Conservation (phyloP, 2,797 vertebrate species). For the Poliocrania exsul region DNA sequence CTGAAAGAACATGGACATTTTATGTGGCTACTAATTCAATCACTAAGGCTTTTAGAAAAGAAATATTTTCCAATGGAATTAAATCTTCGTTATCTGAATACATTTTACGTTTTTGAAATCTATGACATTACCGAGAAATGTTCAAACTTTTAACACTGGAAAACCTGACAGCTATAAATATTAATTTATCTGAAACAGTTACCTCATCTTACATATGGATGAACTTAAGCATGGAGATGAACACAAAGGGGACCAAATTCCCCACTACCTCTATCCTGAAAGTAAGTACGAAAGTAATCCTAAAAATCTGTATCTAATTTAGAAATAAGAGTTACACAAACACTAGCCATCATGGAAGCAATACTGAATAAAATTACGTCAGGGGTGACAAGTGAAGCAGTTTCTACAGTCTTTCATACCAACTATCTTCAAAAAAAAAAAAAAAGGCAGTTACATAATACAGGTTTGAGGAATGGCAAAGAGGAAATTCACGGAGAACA, state of each 20-base stretch:
- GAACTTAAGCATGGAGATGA: neutral
- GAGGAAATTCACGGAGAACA: neutral
- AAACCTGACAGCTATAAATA: neutral
- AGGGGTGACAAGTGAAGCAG: neutral
- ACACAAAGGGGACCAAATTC: neutral
- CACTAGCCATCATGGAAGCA: neutral
- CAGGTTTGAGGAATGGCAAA: neutral
- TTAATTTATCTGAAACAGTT: neutral
- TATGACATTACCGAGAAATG: neutral
- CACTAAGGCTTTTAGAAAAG: neutral
- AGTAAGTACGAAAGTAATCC: neutral
- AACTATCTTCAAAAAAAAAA: neutral
- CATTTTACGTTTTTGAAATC: neutral
- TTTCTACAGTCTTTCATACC: neutral
- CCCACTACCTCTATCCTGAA: neutral
- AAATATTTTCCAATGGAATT: neutral
- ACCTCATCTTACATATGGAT: neutral
- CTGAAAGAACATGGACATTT: neutral
- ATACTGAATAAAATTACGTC: neutral
- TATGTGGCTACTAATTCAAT: neutral
- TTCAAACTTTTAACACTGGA: neutral
- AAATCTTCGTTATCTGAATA: neutral
- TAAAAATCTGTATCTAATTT: neutral
- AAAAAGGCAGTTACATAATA: neutral
- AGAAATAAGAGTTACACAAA: neutral